Conservation (phyloP, 2,888 invertebrate genomes). For the Phytoseiulus persimilis region DNA sequence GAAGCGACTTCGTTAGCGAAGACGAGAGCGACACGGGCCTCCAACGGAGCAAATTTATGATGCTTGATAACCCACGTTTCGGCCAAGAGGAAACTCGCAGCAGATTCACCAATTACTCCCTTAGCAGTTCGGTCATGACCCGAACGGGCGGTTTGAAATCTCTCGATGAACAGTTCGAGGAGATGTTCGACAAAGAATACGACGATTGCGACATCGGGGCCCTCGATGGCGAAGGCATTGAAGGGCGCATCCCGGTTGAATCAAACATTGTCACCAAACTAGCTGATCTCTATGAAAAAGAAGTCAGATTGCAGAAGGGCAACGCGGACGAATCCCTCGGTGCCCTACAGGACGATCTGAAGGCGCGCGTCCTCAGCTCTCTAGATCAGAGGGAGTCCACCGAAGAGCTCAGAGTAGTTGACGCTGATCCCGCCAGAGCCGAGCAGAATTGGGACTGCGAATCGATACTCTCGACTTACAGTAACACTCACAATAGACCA, state of each 20-base stretch:
- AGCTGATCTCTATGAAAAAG: conserved; percentile 66
- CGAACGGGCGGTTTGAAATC: conserved; percentile 72
- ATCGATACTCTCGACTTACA: conserved; percentile 78
- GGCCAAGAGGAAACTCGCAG: conserved; percentile 70
- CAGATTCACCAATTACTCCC: conserved; percentile 81
- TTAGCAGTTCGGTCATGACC: conserved; percentile 79
- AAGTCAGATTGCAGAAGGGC: conserved; percentile 52
- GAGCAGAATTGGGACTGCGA: conserved; percentile 76
- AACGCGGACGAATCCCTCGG: conserved; percentile 40
- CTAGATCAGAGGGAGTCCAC: not conserved
- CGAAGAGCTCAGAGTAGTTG: not conserved
- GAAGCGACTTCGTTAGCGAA: conserved; percentile 40
- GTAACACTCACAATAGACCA: conserved; percentile 84
- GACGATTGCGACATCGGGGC: conserved; percentile 82
- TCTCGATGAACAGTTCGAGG: conserved; percentile 79
- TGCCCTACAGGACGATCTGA: conserved; percentile 44
- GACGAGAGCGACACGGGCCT: conserved; percentile 40
- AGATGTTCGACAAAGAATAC: conserved; percentile 62
- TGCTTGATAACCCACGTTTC: conserved; percentile 40
- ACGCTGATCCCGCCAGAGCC: conserved; percentile 28
- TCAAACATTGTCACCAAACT: conserved; percentile 64
- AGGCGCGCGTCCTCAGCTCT: not conserved
- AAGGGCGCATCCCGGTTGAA: conserved; percentile 61
- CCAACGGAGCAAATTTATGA: conserved; percentile 40
- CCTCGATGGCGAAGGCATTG: conserved; percentile 79